Percentiles rank a stretch among this genome's conserved stretches.
phyloP scores from a whole-genome alignment of 2,113 vertebrate genomes.

The Microtus richardsoni region DNA sequence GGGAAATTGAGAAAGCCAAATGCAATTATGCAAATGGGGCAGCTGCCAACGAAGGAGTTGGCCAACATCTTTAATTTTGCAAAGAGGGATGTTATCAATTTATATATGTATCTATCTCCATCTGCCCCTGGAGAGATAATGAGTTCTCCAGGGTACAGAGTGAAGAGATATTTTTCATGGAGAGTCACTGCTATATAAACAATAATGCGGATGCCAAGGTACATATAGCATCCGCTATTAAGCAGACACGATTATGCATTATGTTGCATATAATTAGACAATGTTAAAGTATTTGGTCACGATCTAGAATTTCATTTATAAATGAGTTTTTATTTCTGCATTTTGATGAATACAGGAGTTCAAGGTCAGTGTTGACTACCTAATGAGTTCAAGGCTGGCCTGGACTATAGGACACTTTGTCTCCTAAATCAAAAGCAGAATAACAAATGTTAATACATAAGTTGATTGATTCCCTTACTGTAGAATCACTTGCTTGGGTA shows the following conservation, averaged over 20 bases:
- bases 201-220: conserved; percentile 56
- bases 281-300: conserved; percentile 28
- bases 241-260: neutral
- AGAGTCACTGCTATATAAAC: conserved; percentile 62
- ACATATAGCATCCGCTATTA: conserved; percentile 36
- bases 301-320: conserved; percentile 46
- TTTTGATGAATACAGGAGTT: conserved; percentile 14
- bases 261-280: conserved; percentile 23
- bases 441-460: neutral
- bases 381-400: neutral
- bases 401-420: neutral
- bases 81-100: conserved; percentile 61
- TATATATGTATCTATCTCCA: conserved; percentile 60
- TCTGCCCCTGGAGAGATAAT: conserved; percentile 70
- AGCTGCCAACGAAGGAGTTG: conserved; percentile 66
- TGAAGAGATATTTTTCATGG: conserved; percentile 51
- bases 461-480: neutral
- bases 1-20: conserved; percentile 70
- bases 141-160: conserved; percentile 38
- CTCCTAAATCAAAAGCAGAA: neutral
- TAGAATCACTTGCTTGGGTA: neutral
- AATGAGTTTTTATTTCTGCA: conserved; percentile 46
- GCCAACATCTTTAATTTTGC: conserved; percentile 73
- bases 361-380: neutral
- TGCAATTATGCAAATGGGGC: conserved; percentile 71